Base-by-base conservation (phyloP, 2,113 vertebrate genomes). In the Neomonachus schauinslandi region DNA sequence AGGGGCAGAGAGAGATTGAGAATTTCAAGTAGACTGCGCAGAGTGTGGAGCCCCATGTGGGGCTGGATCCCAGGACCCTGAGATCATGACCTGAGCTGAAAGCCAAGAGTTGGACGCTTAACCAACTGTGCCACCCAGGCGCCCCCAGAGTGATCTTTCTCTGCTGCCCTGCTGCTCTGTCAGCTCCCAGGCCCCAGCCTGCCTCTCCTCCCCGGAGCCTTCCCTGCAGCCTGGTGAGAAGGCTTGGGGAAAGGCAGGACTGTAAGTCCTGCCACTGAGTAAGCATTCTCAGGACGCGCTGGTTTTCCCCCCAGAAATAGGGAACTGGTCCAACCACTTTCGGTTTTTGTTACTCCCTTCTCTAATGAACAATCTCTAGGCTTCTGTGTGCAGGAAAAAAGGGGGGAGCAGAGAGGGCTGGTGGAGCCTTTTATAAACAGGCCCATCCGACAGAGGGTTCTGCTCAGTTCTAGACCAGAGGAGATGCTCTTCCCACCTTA, bases 401-500 rank as follows among this genome's bases (percentile, higher is more conserved):
- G 33, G 15, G 5, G 1, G 26, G 61, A 82, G 26, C 63, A 63
- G 77, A 7, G 28, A 15, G 8, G 76, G 63, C 42, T 18, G 16
- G 22, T 39, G 36, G 24, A 31, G 24, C 63, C 28, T 51, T 26
- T 16, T 8, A 19, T 2, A 28, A 24, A 24, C 53, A 65, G 18
- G 55, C 15, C 39, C 49, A 1, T 6, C 16, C 0, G 3, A 28
- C n/a, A 51, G 26, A 26, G 11, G 26, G 0, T 18, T 33, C 15
- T 0, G 57, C 51, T 59, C 51, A 0, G 24, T 55, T n/a, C 46
- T 21, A 33, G 18, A 84, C n/a, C 8, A 2, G 10, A 0, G 2
- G 53, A 5, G 24, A 1, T 0, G 26, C 10, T 4, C 18, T 7
- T 28, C 14, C 21, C 59, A 65, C 5, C 15, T 10, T 18, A 0